Conservation (phyloP, 2,797 vertebrate genomes). For the Enteromius thamalakanensis region DNA sequence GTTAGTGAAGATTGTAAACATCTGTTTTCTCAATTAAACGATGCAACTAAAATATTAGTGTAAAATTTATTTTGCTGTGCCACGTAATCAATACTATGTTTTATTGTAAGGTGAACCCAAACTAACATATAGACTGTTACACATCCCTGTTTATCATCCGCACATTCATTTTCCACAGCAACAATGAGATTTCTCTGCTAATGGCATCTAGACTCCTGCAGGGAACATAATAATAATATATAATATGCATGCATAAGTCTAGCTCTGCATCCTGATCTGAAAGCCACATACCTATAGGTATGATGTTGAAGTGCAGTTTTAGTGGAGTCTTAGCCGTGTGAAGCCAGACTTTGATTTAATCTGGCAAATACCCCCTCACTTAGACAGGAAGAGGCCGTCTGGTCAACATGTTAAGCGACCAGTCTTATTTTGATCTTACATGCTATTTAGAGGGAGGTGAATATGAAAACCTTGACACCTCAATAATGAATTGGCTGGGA, state of each 20-base stretch:
- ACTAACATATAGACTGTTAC: not conserved
- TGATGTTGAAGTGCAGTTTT: not conserved
- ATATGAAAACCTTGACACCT: not conserved
- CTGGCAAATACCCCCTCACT: not conserved
- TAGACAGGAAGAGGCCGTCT: not conserved
- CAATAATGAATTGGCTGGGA: not conserved
- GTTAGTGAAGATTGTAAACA: not conserved
- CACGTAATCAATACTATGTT: constrained; percentile 33
- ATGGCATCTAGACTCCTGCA: constrained; percentile 10
- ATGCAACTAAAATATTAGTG: not conserved
- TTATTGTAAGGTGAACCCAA: not conserved
- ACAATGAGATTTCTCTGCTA: constrained; percentile 24
- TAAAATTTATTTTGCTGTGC: not conserved
- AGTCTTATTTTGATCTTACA: not conserved
- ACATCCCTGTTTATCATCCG: constrained; percentile 32
- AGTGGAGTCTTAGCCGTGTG: not conserved
- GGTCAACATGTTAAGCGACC: not conserved
- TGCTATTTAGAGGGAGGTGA: not conserved
- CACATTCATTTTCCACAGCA: constrained; percentile 24
- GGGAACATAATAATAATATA: constrained; percentile 22
- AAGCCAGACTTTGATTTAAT: not conserved
- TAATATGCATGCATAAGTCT: constrained; percentile 29
- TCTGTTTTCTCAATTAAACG: not conserved
- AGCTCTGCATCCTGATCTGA: constrained; percentile 36
- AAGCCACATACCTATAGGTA: constrained; percentile 27